A percentile compares a stretch with the other conserved stretches of the same genome.
phyloP scores from a whole-genome alignment of 1,140 invertebrate genomes.

The Drosophila kohkoa region DNA sequence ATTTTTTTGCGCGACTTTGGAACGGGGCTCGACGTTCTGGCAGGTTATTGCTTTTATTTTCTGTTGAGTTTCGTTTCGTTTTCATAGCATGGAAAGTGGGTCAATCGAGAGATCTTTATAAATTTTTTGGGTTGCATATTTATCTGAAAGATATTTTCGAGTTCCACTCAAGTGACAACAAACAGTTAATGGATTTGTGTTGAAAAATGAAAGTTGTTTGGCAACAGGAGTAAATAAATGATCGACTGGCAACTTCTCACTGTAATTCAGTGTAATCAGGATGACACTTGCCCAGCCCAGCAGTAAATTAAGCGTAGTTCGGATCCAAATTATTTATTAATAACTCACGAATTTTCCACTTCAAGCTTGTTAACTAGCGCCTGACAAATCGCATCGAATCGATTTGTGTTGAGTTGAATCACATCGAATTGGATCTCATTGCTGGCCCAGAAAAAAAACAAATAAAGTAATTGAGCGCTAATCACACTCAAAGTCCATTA shows the following conservation, averaged over 20 bases:
- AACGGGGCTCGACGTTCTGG: slow-evolving; percentile 38
- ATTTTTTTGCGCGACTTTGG: slow-evolving; percentile 39
- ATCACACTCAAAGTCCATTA: slow-evolving; percentile 49
- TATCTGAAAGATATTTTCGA: slow-evolving; percentile 46
- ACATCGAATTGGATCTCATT: slow-evolving; percentile 23
- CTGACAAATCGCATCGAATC: slow-evolving; percentile 16
- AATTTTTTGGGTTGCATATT: slow-evolving; percentile 56
- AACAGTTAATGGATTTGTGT: slow-evolving; percentile 52
- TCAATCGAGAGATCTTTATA: slow-evolving; percentile 60
- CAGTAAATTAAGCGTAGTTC: slow-evolving; percentile 1
- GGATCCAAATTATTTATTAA: background rate
- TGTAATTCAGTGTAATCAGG: background rate
- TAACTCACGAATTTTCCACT: slow-evolving; percentile 23
- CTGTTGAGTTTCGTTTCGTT: slow-evolving; percentile 33
- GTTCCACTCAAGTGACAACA: slow-evolving; percentile 46
- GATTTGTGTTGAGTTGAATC: background rate
- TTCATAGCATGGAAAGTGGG: slow-evolving; percentile 50
- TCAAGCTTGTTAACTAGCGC: slow-evolving; percentile 31
- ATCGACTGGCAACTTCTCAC: background rate
- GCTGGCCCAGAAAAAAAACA: slow-evolving; percentile 20
- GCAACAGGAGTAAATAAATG: slow-evolving; percentile 22
- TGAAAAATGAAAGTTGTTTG: slow-evolving; percentile 55
- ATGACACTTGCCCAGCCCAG: slow-evolving; percentile 20
- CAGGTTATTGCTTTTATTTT: slow-evolving; percentile 36
- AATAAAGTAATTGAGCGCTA: slow-evolving; percentile 52